Evolutionary conservation across 2,113 vertebrate species (phyloP).

Genomic region (Lonchura striata): DNA sequence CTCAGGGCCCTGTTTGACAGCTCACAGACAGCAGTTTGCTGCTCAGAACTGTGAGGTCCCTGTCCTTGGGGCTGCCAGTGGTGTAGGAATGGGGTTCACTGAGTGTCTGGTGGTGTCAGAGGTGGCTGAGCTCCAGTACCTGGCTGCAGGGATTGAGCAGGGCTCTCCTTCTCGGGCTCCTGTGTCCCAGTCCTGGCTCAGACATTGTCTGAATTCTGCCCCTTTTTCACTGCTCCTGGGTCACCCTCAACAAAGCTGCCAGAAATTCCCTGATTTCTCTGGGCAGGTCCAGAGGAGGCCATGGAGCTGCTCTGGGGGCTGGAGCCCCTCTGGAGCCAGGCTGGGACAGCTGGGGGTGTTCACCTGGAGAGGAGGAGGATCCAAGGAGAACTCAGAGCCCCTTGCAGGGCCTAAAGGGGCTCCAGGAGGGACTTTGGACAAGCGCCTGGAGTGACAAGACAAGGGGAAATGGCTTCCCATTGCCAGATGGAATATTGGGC

Average conservation of each 20-base stretch:
- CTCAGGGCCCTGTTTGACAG: not conserved
- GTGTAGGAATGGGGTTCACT: not conserved
- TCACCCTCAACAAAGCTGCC: not conserved
- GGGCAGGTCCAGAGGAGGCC: not conserved
- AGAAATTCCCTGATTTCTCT: not conserved
- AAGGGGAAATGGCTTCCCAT: not conserved
- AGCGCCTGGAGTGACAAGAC: not conserved
- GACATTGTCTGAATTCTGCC: not conserved
- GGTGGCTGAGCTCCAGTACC: not conserved
- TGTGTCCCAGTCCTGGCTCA: not conserved
- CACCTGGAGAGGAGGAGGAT: not conserved
- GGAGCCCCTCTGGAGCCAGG: not conserved
- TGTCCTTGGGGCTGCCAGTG: not conserved
- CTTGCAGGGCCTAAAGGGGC: not conserved
- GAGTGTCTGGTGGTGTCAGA: not conserved
- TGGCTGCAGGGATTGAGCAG: not conserved
- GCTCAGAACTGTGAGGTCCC: not conserved
- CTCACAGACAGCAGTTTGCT: not conserved
- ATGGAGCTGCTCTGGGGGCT: fast-evolving
- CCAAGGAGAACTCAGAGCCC: not conserved
- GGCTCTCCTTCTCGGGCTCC: fast-evolving
- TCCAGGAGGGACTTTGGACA: not conserved
- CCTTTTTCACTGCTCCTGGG: not conserved
- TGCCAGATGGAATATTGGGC: not conserved
- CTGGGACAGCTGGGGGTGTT: not conserved